These are phyloP conservation scores for Acanthopagrus latus DNA, from an alignment of 2,797 vertebrate genomes.

Conservation along the genomic window DNA sequence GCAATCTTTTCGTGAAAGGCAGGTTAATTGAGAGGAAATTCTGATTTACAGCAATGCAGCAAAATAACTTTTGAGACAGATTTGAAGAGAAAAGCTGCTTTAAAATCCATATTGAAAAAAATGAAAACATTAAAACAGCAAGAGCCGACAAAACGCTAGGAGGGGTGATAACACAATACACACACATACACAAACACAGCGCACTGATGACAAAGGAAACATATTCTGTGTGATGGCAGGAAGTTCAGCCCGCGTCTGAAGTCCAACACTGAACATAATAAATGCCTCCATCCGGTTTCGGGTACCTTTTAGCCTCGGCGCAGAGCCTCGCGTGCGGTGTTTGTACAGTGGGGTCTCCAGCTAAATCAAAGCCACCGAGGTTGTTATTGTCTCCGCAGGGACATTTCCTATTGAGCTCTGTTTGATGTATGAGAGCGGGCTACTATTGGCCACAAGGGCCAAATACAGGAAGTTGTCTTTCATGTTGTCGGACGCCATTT, in stretches of 20 bases:
- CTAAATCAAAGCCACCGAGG: constrained; percentile 76
- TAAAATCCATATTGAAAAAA: not conserved
- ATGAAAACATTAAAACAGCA: not conserved
- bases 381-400: constrained; percentile 82
- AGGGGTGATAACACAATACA: constrained; percentile 28
- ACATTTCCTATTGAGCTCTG: constrained; percentile 82
- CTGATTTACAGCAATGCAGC: constrained; percentile 2
- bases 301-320: constrained; percentile 66
- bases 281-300: constrained; percentile 66
- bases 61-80: not conserved
- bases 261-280: constrained; percentile 75
- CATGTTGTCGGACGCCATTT: constrained; percentile 75
- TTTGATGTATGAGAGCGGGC: constrained; percentile 79
- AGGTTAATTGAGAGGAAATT: constrained; percentile 13
- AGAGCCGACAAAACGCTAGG: not conserved
- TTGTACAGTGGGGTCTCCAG: constrained; percentile 74
- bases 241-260: constrained; percentile 76
- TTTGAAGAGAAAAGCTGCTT: not conserved
- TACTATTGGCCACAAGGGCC: constrained; percentile 72
- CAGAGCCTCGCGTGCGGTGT: constrained; percentile 75
- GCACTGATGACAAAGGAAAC: constrained; percentile 79
- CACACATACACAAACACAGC: constrained; percentile 32
- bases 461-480: constrained; percentile 83
- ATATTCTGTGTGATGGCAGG: constrained; percentile 74
- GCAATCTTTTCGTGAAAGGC: not conserved